Evolutionary conservation across 2,888 invertebrate species (phyloP).

Genomic region (Meteorus cinctellus): DNA sequence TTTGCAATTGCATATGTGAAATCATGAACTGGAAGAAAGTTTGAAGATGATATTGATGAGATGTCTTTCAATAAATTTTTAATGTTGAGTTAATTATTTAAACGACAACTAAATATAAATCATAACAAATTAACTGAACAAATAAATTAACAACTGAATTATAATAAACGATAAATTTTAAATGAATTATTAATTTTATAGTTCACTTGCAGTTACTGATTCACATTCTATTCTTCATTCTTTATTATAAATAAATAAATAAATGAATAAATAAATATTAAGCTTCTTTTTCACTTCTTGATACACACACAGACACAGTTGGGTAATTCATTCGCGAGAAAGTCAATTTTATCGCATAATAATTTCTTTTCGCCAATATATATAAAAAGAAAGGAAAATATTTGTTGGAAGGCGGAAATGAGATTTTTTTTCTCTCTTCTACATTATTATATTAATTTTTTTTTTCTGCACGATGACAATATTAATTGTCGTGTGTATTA

Average conservation of each 20-base stretch:
- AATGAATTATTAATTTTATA: conserved; percentile 1
- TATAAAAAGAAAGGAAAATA: conserved; percentile 27
- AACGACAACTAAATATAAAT: not conserved
- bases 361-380: conserved; percentile 50
- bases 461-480: conserved; percentile 25
- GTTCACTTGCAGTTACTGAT: not conserved
- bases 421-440: conserved; percentile 23
- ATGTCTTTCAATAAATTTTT: no score
- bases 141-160: not conserved
- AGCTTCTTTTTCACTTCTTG: conserved; percentile 45
- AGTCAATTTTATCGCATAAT: conserved; percentile 51
- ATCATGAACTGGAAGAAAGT: not conserved
- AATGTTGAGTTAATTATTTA: no score
- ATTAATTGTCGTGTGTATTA: conserved; percentile 37
- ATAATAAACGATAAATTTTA: not conserved
- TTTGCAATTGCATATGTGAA: conserved; percentile 9
- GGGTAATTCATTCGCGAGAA: conserved; percentile 51
- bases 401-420: conserved; percentile 49
- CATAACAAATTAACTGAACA: not conserved
- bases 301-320: conserved; percentile 43
- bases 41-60: no score
- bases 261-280: conserved; percentile 8
- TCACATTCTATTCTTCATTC: not conserved
- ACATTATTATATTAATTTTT: not conserved
- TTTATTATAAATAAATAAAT: not conserved